Percentiles rank a stretch among this genome's conserved stretches.
These are phyloP conservation scores for Ecdyonurus torrentis DNA, from an alignment of 2,888 invertebrate species.

Conservation along the genomic window DNA sequence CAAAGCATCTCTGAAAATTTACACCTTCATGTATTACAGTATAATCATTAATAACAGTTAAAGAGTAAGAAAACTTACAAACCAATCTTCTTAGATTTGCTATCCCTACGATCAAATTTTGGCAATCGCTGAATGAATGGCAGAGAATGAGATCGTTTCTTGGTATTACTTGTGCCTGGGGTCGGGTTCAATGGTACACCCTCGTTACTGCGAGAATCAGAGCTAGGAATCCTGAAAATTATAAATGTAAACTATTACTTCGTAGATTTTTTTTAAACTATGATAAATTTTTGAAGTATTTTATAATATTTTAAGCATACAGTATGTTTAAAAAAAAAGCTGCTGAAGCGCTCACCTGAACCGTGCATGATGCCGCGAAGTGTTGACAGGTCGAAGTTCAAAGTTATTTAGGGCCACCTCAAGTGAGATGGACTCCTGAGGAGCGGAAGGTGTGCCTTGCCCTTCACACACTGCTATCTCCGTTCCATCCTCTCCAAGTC, in stretches of 20 bases:
- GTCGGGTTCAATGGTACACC: background rate
- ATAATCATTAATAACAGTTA: background rate
- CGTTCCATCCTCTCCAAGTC: background rate
- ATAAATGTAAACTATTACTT: too few relatives aligned
- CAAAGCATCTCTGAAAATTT: constrained; percentile 20
- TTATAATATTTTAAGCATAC: too few relatives aligned
- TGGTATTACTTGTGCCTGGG: constrained; percentile 6
- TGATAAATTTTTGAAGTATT: too few relatives aligned
- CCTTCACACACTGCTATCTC: background rate
- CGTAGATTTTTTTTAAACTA: too few relatives aligned
- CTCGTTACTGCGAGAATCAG: background rate
- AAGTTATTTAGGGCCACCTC: background rate
- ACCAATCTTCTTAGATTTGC: background rate
- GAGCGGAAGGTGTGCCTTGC: too few relatives aligned
- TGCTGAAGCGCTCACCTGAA: background rate
- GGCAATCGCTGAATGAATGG: constrained; percentile 10
- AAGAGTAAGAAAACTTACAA: background rate
- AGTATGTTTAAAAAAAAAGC: too few relatives aligned
- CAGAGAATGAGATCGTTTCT: constrained; percentile 8
- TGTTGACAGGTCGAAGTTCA: background rate
- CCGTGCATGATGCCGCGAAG: background rate
- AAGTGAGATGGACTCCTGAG: background rate
- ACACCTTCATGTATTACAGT: background rate
- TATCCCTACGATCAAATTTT: background rate
- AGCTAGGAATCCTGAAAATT: too few relatives aligned